Evolutionary conservation across 2,888 invertebrate species (phyloP).

Genomic region (Loripinus fragilis): DNA sequence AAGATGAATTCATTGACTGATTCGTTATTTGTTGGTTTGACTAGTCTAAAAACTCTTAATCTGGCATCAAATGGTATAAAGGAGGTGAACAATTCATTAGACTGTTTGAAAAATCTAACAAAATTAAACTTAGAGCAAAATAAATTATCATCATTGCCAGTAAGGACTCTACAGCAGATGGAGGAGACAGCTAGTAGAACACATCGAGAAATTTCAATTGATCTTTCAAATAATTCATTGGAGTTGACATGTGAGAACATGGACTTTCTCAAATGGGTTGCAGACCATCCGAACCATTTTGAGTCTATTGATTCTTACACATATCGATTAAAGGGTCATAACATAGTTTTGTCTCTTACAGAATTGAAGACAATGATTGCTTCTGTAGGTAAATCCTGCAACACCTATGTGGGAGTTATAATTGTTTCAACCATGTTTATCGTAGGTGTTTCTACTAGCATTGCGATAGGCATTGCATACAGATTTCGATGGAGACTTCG

Average conservation of each 20-base stretch:
- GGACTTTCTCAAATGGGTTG: constrained; percentile 37
- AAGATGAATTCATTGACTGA: constrained; percentile 11
- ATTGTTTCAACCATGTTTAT: constrained; percentile 28
- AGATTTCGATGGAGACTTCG: constrained; percentile 56
- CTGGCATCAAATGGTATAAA: constrained; percentile 13
- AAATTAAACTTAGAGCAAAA: not conserved
- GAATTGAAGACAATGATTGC: not conserved
- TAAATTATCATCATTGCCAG: not conserved
- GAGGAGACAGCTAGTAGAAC: not conserved
- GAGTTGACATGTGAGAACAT: constrained; percentile 22
- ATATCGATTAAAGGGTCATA: not conserved
- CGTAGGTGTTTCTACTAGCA: constrained; percentile 26
- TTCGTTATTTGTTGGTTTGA: not conserved
- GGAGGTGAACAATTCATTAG: not conserved
- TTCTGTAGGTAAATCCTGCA: constrained; percentile 22
- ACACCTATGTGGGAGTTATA: constrained; percentile 9
- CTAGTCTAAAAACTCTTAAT: constrained; percentile 25
- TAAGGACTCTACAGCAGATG: not conserved
- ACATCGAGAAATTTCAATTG: constrained; percentile 6
- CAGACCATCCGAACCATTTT: constrained; percentile 17
- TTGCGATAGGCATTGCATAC: constrained; percentile 40
- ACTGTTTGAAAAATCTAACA: not conserved
- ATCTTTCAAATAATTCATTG: constrained; percentile 37
- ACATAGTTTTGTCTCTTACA: not conserved
- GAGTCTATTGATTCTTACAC: constrained; percentile 22